These are phyloP conservation scores for Rhinolophus sinicus DNA, from an alignment of 2,113 vertebrate species.

Conservation along the genomic window DNA sequence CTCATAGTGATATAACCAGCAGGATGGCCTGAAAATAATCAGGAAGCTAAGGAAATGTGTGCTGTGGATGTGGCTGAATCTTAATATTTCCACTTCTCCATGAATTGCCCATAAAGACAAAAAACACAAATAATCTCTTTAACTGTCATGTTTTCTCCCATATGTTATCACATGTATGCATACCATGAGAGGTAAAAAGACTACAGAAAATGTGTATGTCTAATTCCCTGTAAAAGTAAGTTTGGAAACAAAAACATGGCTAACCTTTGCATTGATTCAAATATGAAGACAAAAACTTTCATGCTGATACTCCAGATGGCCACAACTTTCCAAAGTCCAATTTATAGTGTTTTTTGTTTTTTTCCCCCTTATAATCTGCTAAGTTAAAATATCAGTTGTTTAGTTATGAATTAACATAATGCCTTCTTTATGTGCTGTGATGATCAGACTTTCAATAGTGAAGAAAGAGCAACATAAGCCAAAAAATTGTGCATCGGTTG, in stretches of 20 bases:
- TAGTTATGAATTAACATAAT: slow-evolving; percentile 10
- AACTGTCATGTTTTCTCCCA: neutral
- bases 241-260: slow-evolving; percentile 30
- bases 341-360: neutral
- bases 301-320: neutral
- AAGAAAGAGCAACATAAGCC: slow-evolving; percentile 43
- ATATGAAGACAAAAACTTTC: slow-evolving; percentile 51
- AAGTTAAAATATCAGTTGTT: neutral
- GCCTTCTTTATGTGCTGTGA: neutral
- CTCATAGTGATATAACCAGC: neutral
- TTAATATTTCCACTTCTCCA: neutral
- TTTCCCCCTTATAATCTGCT: neutral
- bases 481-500: slow-evolving; percentile 18
- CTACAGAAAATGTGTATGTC: neutral
- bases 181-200: slow-evolving; percentile 19
- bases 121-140: slow-evolving; percentile 41
- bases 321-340: neutral
- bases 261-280: slow-evolving; percentile 45
- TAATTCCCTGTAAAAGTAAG: slow-evolving; percentile 35
- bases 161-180: neutral
- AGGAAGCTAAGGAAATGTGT: neutral
- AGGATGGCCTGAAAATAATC: neutral
- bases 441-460: slow-evolving; percentile 28
- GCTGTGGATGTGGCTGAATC: neutral
- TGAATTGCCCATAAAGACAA: neutral